These are phyloP conservation scores for Blastobasis adustella DNA, from an alignment of 2,888 invertebrate species.

Conservation along the genomic window DNA sequence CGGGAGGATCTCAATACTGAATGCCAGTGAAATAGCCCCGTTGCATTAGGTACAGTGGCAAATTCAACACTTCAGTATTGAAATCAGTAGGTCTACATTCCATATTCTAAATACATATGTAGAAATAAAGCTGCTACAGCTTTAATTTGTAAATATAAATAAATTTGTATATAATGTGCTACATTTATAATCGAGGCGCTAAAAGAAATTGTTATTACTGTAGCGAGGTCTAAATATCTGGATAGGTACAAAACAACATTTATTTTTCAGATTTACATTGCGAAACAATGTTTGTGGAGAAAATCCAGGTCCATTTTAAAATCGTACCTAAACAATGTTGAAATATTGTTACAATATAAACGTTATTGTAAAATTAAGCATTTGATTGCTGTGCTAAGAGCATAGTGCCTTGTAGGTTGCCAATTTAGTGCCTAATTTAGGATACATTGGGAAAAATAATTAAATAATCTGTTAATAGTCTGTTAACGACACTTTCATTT, in stretches of 20 bases:
- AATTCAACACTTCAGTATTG: conserved; percentile 35
- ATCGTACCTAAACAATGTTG: neutral
- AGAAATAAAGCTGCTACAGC: conserved; percentile 43
- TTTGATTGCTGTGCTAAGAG: conserved; percentile 69
- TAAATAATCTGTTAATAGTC: too few species aligned
- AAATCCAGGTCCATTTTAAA: neutral
- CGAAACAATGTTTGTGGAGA: neutral
- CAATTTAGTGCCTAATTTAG: conserved; percentile 73
- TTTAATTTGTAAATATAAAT: conserved; percentile 55
- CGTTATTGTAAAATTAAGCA: conserved; percentile 8
- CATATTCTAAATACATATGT: conserved; percentile 37
- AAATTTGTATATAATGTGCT: conserved; percentile 58
- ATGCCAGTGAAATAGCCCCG: neutral
- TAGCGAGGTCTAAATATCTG: neutral
- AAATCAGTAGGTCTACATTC: conserved; percentile 55
- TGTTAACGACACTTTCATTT: too few species aligned
- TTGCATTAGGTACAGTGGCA: too few species aligned
- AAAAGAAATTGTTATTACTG: conserved; percentile 2
- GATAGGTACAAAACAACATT: neutral
- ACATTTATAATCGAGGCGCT: conserved; percentile 26
- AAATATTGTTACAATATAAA: conserved; percentile 8
- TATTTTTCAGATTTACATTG: neutral
- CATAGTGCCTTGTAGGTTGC: conserved; percentile 77
- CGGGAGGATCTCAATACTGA: conserved; percentile 12
- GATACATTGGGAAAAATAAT: conserved; percentile 33